Evolutionary conservation across 2,888 invertebrate species (phyloP), one percentile per base, ranked within the genome.

Genomic region (Chymomyza caudatula): DNA sequence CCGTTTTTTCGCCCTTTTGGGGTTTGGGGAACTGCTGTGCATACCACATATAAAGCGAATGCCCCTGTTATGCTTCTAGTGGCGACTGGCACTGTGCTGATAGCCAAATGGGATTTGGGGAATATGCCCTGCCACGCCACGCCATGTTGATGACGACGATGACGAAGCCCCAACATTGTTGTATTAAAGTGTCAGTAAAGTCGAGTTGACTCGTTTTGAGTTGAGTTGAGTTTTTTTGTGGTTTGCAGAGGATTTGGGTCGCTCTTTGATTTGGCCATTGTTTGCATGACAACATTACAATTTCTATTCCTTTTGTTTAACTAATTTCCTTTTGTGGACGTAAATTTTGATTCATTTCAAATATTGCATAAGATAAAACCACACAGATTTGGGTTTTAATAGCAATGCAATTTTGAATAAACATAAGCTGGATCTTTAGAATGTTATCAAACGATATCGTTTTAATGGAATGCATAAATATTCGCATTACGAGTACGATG

Each of bases 51-150:
- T 37, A 37, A 37, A 37, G 29, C 11, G 29, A 37, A 37, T 37
- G 29, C 29, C 29, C 29, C 29, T 37, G 8, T 11, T 25, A 25
- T 25, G 25, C 25, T 25, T 25, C 25, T 37, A 19, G 20, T 13
- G 20, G 19, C 19, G 17, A 47, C 44, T 56, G 68, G 54, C 56
- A 47, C 54, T 53, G 49, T 71, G 85, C 76, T 83, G 81, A 81
- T 81, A 74, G 81, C 80, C 81, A 69, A 85, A 77, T 72, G 81
- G 85, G 85, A 83, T 74, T 80, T 80, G 76, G 86, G 85, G 80
- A 79, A 74, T 79, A 67, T 58, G 37, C 47, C 47, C 17, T 4
- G 2, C 19, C 47, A 47, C 6, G 6, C 47, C 47, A 47, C n/a
- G 15, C 47, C 19, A 1, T 11, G 51, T 20, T 20, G 49, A 49